Percentiles rank a stretch among this genome's conserved stretches.
phyloP scores from a whole-genome alignment of 2,797 vertebrate genomes.

The Forpus xanthops region DNA sequence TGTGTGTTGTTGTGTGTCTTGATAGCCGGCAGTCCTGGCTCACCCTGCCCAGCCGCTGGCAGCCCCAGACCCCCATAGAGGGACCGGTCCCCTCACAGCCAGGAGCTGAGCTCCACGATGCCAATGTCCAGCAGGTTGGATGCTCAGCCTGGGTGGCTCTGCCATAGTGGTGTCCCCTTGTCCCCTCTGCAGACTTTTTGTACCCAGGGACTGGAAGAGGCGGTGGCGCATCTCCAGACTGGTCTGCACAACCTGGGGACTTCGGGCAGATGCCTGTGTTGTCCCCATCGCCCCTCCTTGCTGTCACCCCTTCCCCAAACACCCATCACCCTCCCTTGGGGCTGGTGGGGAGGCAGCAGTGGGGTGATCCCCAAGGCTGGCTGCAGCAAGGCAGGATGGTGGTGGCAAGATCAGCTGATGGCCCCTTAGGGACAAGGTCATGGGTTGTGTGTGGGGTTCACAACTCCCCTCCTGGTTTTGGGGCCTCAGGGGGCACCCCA shows the following conservation, averaged over 20 bases:
- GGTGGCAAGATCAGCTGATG: not conserved
- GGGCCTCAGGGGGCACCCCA: not conserved
- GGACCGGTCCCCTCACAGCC: not conserved
- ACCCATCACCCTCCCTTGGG: not conserved
- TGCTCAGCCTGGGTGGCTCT: not conserved
- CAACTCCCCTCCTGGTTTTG: not conserved
- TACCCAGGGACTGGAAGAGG: not conserved
- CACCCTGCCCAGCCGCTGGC: not conserved
- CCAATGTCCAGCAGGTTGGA: accelerated
- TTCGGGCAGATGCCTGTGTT: not conserved
- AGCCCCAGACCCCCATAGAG: not conserved
- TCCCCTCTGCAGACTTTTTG: not conserved
- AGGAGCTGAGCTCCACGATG: not conserved
- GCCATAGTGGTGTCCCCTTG: not conserved
- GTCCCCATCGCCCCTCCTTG: not conserved
- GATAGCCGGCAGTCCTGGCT: not conserved
- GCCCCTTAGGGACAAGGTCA: not conserved
- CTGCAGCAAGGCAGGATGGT: not conserved
- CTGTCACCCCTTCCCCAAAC: not conserved
- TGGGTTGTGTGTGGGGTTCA: not conserved
- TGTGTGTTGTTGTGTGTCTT: not conserved
- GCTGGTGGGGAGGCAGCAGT: not conserved
- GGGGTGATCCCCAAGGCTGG: not conserved
- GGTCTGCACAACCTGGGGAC: not conserved
- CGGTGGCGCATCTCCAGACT: not conserved